phyloP scores from a whole-genome alignment of 2,888 invertebrate genomes.

The Agrotis segetum region DNA sequence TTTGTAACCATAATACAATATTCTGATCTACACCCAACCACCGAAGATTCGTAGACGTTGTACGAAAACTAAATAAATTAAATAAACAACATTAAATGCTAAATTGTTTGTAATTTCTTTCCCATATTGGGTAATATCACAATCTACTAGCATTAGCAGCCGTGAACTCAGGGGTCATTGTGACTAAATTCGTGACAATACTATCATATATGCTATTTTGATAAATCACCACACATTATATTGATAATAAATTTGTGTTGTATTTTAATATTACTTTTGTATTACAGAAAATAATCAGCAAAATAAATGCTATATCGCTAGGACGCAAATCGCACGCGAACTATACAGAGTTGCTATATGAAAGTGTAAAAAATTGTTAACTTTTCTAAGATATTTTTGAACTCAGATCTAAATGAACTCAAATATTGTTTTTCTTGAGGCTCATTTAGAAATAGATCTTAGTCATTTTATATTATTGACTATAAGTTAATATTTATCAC shows the following conservation, averaged over 20 bases:
- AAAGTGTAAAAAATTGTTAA: not conserved
- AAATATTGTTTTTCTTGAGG: not conserved
- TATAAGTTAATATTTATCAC: not conserved
- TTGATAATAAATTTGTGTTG: conserved; percentile 50
- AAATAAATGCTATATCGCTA: conserved; percentile 75
- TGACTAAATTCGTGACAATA: conserved; percentile 73
- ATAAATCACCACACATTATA: conserved; percentile 60
- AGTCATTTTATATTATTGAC: not conserved
- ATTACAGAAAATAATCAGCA: conserved; percentile 69
- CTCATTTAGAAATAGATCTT: not conserved
- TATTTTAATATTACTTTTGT: conserved; percentile 57
- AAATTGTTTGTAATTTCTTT: conserved; percentile 80
- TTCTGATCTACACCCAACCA: conserved; percentile 56
- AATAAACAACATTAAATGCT: conserved; percentile 68
- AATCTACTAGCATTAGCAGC: conserved; percentile 83
- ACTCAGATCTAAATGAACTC: not conserved
- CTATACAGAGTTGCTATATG: conserved; percentile 69
- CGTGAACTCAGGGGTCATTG: conserved; percentile 85
- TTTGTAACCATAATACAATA: conserved; percentile 73
- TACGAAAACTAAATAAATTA: conserved; percentile 57
- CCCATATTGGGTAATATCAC: conserved; percentile 84
- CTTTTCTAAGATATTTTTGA: not conserved
- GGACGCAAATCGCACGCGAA: conserved; percentile 88
- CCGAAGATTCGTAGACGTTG: conserved; percentile 43
- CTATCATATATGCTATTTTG: conserved; percentile 49